phyloP scores from a whole-genome alignment of 35 echinoderm and acorn worm species.

The Apostichopus californicus region DNA sequence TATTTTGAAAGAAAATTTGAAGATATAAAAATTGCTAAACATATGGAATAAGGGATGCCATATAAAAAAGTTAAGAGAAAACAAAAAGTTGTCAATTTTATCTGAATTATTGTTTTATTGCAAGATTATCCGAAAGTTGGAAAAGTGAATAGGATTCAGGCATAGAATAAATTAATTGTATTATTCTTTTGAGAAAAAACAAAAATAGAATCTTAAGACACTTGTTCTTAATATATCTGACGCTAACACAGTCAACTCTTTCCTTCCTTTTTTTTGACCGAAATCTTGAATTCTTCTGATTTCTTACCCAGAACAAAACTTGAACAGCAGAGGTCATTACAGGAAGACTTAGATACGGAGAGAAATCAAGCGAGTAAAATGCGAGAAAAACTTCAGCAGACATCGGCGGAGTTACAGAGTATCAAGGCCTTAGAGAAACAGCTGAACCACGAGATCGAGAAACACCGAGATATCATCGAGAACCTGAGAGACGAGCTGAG shows the following conservation, averaged over 20 bases:
- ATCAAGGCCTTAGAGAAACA: constrained; percentile 79
- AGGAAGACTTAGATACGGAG: constrained; percentile 79
- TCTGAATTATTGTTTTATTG: no score
- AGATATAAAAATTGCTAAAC: no score
- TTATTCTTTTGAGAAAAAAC: no score
- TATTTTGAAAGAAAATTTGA: no score
- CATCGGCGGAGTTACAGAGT: constrained; percentile 71
- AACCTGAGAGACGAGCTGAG: constrained; percentile 74
- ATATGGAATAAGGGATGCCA: no score
- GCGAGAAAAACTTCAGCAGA: constrained; percentile 72
- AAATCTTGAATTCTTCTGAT: background rate
- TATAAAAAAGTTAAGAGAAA: no score
- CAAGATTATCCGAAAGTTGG: no score
- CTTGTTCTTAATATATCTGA: no score
- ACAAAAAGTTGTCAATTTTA: no score
- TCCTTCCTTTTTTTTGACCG: background rate
- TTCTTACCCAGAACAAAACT: constrained; percentile 73
- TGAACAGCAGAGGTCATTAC: constrained; percentile 72
- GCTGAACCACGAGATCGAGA: constrained; percentile 81
- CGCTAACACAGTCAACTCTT: background rate
- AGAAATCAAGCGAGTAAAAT: constrained; percentile 59
- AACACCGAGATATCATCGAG: constrained; percentile 62
- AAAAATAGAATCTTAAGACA: no score
- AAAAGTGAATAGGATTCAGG: no score
- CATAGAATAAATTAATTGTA: no score